Evolutionary conservation across 2,888 invertebrate genomes (phyloP).

Genomic region (Xestia sexstrigata): DNA sequence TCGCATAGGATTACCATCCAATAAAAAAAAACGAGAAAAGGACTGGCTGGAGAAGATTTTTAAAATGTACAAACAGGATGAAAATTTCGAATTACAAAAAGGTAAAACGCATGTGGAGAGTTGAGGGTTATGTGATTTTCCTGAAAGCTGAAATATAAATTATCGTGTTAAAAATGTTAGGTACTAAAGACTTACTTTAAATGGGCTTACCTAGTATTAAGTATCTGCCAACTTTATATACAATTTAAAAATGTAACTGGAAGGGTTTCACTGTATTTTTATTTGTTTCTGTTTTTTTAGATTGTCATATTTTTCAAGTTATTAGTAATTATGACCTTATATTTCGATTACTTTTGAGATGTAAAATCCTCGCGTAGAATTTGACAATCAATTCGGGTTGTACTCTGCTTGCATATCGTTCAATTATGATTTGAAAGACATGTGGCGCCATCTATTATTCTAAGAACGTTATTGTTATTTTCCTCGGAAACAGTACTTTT

Average conservation of each 20-base stretch:
- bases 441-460: too few relatives aligned
- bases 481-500: too few relatives aligned
- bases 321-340: too few relatives aligned
- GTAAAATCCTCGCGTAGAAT: too few relatives aligned
- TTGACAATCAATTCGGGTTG: too few relatives aligned
- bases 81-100: conserved; percentile 11
- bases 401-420: too few relatives aligned
- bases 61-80: conserved; percentile 21
- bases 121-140: neutral
- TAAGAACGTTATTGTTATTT: too few relatives aligned
- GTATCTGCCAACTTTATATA: neutral
- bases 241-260: neutral
- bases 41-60: conserved; percentile 18
- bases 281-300: too few relatives aligned
- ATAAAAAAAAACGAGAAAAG: conserved; percentile 34
- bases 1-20: conserved; percentile 52
- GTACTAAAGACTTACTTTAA: neutral
- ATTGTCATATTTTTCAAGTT: too few relatives aligned
- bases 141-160: neutral
- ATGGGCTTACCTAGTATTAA: neutral
- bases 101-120: neutral
- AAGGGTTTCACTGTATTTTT: too few relatives aligned
- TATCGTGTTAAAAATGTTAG: neutral
- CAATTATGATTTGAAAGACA: too few relatives aligned
- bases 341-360: too few relatives aligned